A percentile compares a stretch with the other conserved stretches of the same genome.
Evolutionary conservation across 2,888 invertebrate genomes (phyloP).

Genomic region (Apodemia zela): DNA sequence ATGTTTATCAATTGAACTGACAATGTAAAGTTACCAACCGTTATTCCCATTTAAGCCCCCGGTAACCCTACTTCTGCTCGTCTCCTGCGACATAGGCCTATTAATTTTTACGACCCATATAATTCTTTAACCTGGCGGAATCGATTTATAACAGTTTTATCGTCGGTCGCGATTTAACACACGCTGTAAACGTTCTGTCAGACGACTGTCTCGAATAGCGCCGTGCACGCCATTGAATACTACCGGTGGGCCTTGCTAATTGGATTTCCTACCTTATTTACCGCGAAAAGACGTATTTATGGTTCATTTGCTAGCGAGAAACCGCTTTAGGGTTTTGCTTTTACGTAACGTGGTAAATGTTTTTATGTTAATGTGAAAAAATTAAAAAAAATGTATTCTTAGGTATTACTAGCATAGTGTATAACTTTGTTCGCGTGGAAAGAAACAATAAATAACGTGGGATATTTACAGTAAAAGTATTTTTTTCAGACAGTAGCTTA

Average conservation of each 20-base stretch:
- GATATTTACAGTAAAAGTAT: too few species aligned
- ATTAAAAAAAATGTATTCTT: slow-evolving; percentile 8
- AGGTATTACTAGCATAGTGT: too few species aligned
- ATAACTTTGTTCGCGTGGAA: too few species aligned
- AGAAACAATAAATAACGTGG: too few species aligned
- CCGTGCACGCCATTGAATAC: slow-evolving; percentile 45
- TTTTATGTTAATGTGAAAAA: slow-evolving; percentile 24
- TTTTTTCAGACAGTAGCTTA: background rate
- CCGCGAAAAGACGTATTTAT: slow-evolving; percentile 40
- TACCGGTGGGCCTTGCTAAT: slow-evolving; percentile 46
- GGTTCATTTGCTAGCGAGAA: slow-evolving; percentile 35
- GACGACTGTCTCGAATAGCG: slow-evolving; percentile 41
- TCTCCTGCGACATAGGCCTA: slow-evolving; percentile 60
- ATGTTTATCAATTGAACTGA: too few species aligned
- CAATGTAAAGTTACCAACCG: background rate
- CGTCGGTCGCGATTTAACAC: slow-evolving; percentile 58
- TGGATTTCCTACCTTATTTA: slow-evolving; percentile 55
- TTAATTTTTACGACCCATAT: slow-evolving; percentile 78
- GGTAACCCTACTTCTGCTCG: slow-evolving; percentile 37
- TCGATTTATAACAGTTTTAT: slow-evolving; percentile 75
- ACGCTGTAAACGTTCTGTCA: slow-evolving; percentile 64
- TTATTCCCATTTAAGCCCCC: background rate
- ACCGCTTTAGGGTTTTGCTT: slow-evolving; percentile 28
- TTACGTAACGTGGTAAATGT: slow-evolving; percentile 17
- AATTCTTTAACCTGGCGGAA: slow-evolving; percentile 74